phyloP scores from a whole-genome alignment of 2,113 vertebrate species.

The Kobus ellipsiprymnus region DNA sequence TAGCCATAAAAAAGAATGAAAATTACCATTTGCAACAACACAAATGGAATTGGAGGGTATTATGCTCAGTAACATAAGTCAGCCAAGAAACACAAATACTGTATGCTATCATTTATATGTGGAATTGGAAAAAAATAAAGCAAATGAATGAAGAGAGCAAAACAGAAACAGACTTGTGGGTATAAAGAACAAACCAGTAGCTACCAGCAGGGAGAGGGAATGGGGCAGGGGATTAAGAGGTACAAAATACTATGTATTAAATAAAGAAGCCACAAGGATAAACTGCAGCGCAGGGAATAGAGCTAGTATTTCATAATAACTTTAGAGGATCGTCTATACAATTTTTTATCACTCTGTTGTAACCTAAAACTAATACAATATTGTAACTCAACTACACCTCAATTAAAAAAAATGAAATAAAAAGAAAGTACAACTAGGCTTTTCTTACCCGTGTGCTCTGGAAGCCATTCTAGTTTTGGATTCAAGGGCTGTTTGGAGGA shows the following conservation, averaged over 20 bases:
- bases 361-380: background rate
- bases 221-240: background rate
- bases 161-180: background rate
- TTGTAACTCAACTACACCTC: background rate
- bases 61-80: background rate
- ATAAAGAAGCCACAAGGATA: background rate
- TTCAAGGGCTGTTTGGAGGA: background rate
- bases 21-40: background rate
- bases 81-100: background rate
- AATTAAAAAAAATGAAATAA: background rate
- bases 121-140: background rate
- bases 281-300: background rate
- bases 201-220: background rate
- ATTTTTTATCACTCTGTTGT: background rate
- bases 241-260: background rate
- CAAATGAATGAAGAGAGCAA: background rate
- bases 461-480: background rate
- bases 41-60: background rate
- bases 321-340: background rate
- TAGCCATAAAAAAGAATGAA: background rate
- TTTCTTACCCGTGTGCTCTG: background rate
- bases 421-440: background rate
- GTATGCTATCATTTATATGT: background rate
- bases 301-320: background rate
- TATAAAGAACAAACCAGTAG: background rate